Conservation (phyloP, 2,797 vertebrate genomes). For the Sphenodon punctatus region DNA sequence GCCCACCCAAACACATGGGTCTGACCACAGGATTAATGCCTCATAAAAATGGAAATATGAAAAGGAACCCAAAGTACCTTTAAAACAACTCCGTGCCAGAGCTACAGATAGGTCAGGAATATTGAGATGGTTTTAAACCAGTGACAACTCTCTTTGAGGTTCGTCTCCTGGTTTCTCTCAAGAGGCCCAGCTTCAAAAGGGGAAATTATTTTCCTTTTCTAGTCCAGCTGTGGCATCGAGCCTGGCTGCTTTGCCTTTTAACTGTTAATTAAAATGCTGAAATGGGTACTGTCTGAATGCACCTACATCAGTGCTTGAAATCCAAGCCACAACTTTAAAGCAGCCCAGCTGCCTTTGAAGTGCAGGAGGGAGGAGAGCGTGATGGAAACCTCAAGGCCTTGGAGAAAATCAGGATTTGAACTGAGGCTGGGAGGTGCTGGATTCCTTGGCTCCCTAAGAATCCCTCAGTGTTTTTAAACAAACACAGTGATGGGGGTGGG, state of each 20-base stretch:
- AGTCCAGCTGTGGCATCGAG: background rate
- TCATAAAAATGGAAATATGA: too few species aligned
- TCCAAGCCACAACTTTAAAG: background rate
- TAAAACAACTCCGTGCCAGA: too few species aligned
- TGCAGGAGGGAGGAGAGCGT: background rate
- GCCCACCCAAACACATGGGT: too few species aligned
- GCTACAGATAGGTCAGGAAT: too few species aligned
- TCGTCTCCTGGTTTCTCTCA: background rate
- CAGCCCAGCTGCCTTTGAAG: background rate
- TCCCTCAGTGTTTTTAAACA: too few species aligned
- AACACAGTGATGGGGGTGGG: too few species aligned
- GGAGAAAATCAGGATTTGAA: too few species aligned
- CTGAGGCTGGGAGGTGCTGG: too few species aligned
- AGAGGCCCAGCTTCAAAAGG: background rate
- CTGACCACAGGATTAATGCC: too few species aligned
- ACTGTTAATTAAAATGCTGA: background rate
- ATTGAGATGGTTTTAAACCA: too few species aligned
- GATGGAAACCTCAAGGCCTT: background rate
- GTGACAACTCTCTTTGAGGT: rapidly evolving
- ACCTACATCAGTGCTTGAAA: background rate
- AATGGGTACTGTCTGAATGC: background rate
- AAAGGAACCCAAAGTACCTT: too few species aligned
- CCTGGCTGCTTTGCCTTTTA: background rate
- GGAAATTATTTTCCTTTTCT: background rate
- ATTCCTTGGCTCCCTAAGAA: too few species aligned